These are phyloP conservation scores for Tipula vernalis DNA, from an alignment of 2,888 invertebrate genomes.

Conservation along the genomic window DNA sequence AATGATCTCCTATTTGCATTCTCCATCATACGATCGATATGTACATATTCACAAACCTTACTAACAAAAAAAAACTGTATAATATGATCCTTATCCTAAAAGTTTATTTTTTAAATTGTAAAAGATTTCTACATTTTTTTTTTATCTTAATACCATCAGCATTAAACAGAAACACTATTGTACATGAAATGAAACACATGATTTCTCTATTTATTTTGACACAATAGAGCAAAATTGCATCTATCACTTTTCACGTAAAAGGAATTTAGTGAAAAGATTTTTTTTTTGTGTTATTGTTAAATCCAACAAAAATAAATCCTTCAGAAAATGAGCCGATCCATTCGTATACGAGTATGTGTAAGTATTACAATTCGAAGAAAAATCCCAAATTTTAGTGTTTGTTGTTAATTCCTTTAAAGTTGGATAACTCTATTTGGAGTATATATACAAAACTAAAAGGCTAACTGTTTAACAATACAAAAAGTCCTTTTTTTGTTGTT, in stretches of 20 bases:
- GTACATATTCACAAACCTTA: neutral
- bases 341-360: neutral
- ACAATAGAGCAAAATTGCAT: slow-evolving; percentile 10
- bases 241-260: slow-evolving; percentile 8
- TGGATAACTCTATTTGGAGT: neutral
- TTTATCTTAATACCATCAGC: slow-evolving; percentile 11
- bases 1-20: neutral
- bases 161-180: slow-evolving; percentile 10
- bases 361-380: neutral
- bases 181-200: slow-evolving; percentile 10
- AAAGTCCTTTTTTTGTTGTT: neutral
- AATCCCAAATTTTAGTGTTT: neutral
- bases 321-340: neutral
- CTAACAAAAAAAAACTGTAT: neutral
- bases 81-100: neutral
- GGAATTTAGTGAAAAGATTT: neutral
- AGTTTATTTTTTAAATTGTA: slow-evolving; percentile 8
- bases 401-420: neutral
- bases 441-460: neutral
- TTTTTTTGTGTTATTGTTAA: neutral
- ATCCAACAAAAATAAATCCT: neutral
- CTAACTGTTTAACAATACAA: neutral
- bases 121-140: neutral
- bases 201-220: slow-evolving; percentile 5
- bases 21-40: neutral